A percentile compares a stretch with the other conserved stretches of the same genome.
Evolutionary conservation across 2,113 vertebrate genomes (phyloP).

Genomic region (Hiodon alosoides): DNA sequence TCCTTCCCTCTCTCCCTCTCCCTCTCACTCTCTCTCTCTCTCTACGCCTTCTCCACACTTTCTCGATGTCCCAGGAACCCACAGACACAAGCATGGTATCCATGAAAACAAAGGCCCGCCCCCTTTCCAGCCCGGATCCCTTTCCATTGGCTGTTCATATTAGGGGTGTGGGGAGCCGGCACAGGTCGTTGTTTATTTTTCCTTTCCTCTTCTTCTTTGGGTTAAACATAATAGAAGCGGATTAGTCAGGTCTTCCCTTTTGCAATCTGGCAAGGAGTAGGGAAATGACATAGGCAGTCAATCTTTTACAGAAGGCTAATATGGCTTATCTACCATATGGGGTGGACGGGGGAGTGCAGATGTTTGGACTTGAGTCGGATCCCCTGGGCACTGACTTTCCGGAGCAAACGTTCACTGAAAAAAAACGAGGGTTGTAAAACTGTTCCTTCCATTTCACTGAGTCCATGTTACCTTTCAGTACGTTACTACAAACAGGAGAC

Average conservation of each 20-base stretch:
- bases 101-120: conserved; percentile 36
- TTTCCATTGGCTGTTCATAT: conserved; percentile 34
- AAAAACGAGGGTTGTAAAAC: neutral
- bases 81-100: conserved; percentile 9
- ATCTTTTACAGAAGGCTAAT: conserved; percentile 36
- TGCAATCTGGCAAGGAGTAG: conserved; percentile 6
- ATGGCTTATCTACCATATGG: conserved; percentile 23
- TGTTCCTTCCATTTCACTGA: neutral
- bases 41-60: conserved; percentile 9
- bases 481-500: too few species aligned
- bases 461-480: too few species aligned
- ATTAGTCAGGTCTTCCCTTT: conserved; percentile 12
- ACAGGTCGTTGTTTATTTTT: conserved; percentile 1
- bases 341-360: neutral
- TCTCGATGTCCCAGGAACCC: conserved; percentile 17
- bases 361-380: neutral
- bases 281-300: conserved; percentile 35
- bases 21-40: conserved; percentile 20
- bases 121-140: conserved; percentile 30
- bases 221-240: conserved; percentile 2
- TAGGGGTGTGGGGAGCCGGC: conserved; percentile 34
- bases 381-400: neutral
- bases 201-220: neutral
- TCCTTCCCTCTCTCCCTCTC: conserved; percentile 34
- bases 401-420: neutral